Percentiles rank a stretch among this genome's conserved stretches.
Conservation (phyloP, 2,888 invertebrate genomes). For the Leucophenga maculata region DNA sequence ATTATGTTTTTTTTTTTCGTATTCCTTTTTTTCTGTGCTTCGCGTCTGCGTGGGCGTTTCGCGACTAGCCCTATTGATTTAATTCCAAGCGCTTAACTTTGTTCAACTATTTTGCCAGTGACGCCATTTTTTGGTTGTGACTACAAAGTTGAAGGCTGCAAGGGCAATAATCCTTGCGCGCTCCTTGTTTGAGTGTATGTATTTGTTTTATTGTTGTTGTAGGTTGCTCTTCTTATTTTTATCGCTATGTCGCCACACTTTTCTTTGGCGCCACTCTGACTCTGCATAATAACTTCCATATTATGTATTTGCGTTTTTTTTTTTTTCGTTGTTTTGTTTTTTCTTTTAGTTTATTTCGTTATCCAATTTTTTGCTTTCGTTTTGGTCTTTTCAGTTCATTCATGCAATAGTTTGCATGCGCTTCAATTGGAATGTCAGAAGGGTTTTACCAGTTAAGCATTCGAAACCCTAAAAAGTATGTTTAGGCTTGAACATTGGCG, state of each 20-base stretch:
- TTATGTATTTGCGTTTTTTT: constrained; percentile 32
- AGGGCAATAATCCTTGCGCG: constrained; percentile 29
- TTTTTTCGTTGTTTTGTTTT: constrained; percentile 28
- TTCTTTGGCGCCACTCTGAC: constrained; percentile 56
- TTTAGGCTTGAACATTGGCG: no score
- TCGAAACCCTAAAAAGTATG: no score
- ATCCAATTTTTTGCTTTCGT: constrained; percentile 30
- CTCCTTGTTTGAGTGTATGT: background rate
- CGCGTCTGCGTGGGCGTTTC: constrained; percentile 2
- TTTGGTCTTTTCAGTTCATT: constrained; percentile 30
- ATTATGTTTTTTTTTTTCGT: background rate
- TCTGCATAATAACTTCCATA: constrained; percentile 61
- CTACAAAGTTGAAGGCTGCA: constrained; percentile 23
- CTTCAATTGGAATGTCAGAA: no score
- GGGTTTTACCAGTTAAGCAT: no score
- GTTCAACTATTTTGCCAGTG: constrained; percentile 43
- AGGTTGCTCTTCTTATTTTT: background rate
- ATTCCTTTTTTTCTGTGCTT: background rate
- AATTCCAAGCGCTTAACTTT: constrained; percentile 42
- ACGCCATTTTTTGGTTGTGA: constrained; percentile 57
- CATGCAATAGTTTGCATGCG: background rate
- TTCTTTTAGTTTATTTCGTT: constrained; percentile 38
- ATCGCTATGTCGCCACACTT: background rate
- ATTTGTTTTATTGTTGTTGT: constrained; percentile 14
- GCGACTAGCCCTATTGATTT: constrained; percentile 52